Evolutionary conservation across 2,797 vertebrate genomes (phyloP).

Genomic region (Xenentodon cancila): DNA sequence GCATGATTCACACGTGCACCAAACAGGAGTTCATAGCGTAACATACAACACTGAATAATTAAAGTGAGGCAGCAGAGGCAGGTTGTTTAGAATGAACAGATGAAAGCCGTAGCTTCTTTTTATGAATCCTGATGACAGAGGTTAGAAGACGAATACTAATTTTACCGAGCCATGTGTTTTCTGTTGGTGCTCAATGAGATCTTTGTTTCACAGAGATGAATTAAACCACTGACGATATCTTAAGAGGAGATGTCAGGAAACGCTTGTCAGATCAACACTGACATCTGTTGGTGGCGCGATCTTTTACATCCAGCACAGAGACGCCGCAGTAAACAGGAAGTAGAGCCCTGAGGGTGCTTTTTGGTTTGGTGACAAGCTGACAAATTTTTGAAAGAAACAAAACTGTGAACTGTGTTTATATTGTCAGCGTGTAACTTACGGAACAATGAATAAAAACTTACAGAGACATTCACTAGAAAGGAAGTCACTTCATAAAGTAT

Average conservation of each 20-base stretch:
- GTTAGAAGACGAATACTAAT: background rate
- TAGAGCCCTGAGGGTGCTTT: too few relatives aligned
- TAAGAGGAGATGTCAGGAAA: background rate
- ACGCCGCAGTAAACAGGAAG: too few relatives aligned
- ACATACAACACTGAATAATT: constrained; percentile 36
- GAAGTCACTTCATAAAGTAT: too few relatives aligned
- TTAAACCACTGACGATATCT: background rate
- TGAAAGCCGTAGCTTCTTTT: constrained; percentile 11
- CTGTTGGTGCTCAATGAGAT: background rate
- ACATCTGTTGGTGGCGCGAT: constrained; percentile 75
- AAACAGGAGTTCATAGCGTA: constrained; percentile 4
- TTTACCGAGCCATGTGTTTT: background rate
- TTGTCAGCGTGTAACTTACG: too few relatives aligned
- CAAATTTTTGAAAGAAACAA: too few relatives aligned
- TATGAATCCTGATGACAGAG: constrained; percentile 17
- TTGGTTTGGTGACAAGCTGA: too few relatives aligned
- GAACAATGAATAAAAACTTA: too few relatives aligned
- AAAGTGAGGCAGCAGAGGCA: constrained; percentile 13
- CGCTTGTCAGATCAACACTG: constrained; percentile 71
- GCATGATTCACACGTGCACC: constrained; percentile 8
- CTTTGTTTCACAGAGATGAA: background rate
- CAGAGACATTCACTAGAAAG: too few relatives aligned
- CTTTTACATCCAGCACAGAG: background rate
- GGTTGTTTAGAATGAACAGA: constrained; percentile 10
- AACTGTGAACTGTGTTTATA: too few relatives aligned